These are phyloP conservation scores for Rana temporaria DNA, from an alignment of 2,113 vertebrate genomes.

Conservation along the genomic window DNA sequence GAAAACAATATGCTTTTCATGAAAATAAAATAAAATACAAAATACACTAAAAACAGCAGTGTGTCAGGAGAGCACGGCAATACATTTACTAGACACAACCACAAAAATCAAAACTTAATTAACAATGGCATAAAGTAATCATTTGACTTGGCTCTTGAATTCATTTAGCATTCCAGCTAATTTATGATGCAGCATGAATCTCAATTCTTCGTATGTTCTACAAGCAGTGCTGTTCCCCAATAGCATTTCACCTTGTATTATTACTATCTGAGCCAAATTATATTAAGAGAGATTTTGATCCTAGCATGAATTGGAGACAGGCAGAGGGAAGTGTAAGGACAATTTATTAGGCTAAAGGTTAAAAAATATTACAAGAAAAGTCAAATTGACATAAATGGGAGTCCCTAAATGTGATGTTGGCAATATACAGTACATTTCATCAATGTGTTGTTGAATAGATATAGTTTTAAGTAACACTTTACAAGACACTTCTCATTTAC, in stretches of 20 bases:
- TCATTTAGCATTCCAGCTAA: conserved; percentile 18
- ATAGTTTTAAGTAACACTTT: no score
- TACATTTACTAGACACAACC: neutral
- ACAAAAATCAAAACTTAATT: conserved; percentile 9
- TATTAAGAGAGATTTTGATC: neutral
- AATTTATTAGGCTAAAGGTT: conserved; percentile 35
- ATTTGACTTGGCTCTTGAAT: neutral
- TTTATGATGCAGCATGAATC: conserved; percentile 33
- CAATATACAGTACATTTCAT: neutral
- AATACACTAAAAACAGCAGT: neutral
- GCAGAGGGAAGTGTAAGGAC: neutral
- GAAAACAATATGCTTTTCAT: no score
- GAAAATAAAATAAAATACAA: neutral
- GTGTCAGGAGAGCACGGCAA: neutral
- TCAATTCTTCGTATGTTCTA: conserved; percentile 1
- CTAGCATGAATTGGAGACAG: conserved; percentile 19
- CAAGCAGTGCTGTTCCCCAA: neutral
- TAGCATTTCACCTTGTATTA: conserved; percentile 1
- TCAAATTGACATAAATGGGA: conserved; percentile 1
- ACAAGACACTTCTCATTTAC: no score
- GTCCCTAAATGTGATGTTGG: neutral
- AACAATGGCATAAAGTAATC: conserved; percentile 13
- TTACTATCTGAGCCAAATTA: conserved; percentile 8
- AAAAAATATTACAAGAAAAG: conserved; percentile 16
- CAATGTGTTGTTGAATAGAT: neutral